Base-by-base conservation (phyloP, 2,113 vertebrate genomes). In the Anhinga rufa region DNA sequence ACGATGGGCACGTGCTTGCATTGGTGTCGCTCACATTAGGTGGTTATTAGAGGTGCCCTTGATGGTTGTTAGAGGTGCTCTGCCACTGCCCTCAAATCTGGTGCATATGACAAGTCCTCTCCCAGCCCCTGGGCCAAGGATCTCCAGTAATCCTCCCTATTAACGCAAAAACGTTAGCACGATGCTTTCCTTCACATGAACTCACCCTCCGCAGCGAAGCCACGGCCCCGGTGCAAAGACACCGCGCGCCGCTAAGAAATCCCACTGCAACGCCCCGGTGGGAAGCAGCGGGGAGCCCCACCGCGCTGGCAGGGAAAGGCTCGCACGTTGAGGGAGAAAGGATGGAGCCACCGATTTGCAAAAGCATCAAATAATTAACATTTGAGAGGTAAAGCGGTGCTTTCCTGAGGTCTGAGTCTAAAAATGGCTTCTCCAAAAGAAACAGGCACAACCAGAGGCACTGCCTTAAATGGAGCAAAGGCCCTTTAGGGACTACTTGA, bases 1-100 rank as follows among this genome's bases (percentile, higher is more conserved):
- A 60, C 7, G 20, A 76, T 4, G 34, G 16, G 5, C 10, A 60
- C 0, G 14, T 6, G 3, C 22, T 7, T 1, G 5, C 10, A 1
- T 24, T 16, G 34, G 29, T 24, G 8, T 28, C 4, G 5, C 55
- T 19, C 16, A 15, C 26, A 3, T 28, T 3, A 52, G 22, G 55
- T 6, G 5, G 25, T 40, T 24, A 14, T 31, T 31, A 31, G 52
- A 58, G 42, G 13, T 9, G 36, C 44, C 36, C 26, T 21, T 28
- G 55, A 29, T 36, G 54, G 60, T 17, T 40, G 5, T 11, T 36
- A 18, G 51, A 80, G 62, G 22, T 8, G 36, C 14, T 57, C n/a
- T 48, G 21, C 15, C 36, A 14, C 29, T 10, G 10, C 38, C 86
- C 40, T 54, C 80, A 42, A 31, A 32, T 3, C 9, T 14, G 26